Base-by-base conservation (phyloP, 2,888 invertebrate species). In the Antheraea assamensis region DNA sequence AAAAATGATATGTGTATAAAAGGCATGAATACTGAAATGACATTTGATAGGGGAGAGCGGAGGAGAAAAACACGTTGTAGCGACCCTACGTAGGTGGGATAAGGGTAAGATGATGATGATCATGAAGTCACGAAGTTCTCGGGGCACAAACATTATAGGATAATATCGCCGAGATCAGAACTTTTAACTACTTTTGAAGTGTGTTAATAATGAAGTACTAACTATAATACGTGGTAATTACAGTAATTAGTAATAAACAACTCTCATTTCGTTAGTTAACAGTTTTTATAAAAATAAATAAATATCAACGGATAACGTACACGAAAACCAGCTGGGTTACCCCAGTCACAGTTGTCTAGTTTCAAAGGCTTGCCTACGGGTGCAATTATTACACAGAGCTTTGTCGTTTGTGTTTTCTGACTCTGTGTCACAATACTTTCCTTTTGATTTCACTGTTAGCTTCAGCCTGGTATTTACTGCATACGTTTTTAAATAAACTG, bases 331-430 rank as follows among this genome's bases (percentile, higher is more conserved):
- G 35, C 35, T 35, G 68, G 21, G 31, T 68, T 68, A 21, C 3
- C n/a, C 64, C 27, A 64, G 68, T 35, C 31, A 19, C 68, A 35
- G 35, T 68, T 68, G 68, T 68, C 68, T 68, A 35, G 68, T 68
- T 68, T 68, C 68, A 68, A 68, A 68, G 68, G 68, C 68, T 68
- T n/a, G 68, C 68, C 68, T 68, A 35, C 68, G 68, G 68, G 35
- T 21, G 68, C 68, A 68, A 68, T 68, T 68, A 68, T 68, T 68
- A 68, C 68, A 68, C 68, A 68, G 35, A 68, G 21, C 68, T 68
- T 68, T 68, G 68, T 35, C 35, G 68, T 68, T 68, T 68, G 68
- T 68, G 68, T 68, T 68, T 68, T 31, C 68, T 35, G 68, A 68
- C 68, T 21, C n/a, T 68, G 68, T 68, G 68, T 68, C 68, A 35